Base-by-base conservation (phyloP, 2,888 invertebrate genomes). In the Tenthredo mesomela region DNA sequence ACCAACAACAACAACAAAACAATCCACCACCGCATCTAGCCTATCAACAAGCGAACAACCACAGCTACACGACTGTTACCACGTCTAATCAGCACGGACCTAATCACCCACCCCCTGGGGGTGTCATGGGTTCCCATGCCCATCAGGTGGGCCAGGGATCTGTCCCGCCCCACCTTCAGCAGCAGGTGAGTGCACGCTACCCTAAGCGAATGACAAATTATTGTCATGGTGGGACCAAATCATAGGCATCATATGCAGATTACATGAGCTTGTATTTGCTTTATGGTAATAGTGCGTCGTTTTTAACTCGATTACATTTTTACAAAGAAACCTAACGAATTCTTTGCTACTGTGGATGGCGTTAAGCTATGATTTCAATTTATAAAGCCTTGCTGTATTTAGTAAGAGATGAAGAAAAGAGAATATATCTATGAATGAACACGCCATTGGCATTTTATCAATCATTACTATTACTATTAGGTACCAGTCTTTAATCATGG, bases 11-110 rank as follows among this genome's bases (percentile, higher is more conserved):
- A 82, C 85, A 85, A 85, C 93, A 93, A 93, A 93, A 93, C 93
- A 93, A 93, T 92, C 93, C 93, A 93, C 92, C 93, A 93, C 92
- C 93, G 93, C 93, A 93, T 93, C 93, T 93, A 93, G 93, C 93
- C 91, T 93, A 93, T 91, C 93, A 93, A 93, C 93, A 93, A 93
- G 93, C 93, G 92, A 93, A 93, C 92, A 93, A 93, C 92, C 93
- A 93, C 92, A 93, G 93, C 93, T 93, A 93, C 92, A 93, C 93
- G 91, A 93, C 92, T 89, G 93, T 93, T 89, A 92, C 92, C 90
- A 92, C 92, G 90, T 92, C 92, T 88, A 92, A 92, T 89, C 92
- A 92, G 88, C 93, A 92, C 91, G 92, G 92, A 89, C 90, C 91
- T 88, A 90, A 89, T 88, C 90, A 89, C 88, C 87, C 89, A 88